A percentile compares a stretch with the other conserved stretches of the same genome.
Evolutionary conservation across 2,888 invertebrate species (phyloP).

Genomic region (Drosophila differens): DNA sequence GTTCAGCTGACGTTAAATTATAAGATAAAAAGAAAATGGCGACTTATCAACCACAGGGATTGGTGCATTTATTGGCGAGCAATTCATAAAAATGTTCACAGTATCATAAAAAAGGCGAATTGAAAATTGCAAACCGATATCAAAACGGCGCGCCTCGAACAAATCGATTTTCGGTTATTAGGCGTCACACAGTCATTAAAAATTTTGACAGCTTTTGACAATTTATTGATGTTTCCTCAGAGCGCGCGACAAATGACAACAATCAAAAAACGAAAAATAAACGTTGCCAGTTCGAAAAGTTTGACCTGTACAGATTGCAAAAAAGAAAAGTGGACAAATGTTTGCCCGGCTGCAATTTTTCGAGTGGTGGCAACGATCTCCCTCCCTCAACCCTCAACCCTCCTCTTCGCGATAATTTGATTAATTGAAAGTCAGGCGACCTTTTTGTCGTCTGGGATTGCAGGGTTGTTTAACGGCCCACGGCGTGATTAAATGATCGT

Average conservation of each 20-base stretch:
- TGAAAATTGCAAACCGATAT: slow-evolving; percentile 40
- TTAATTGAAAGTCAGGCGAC: slow-evolving; percentile 78
- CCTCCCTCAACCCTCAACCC: slow-evolving; percentile 18
- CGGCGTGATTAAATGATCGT: slow-evolving; percentile 70
- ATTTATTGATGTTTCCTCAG: slow-evolving; percentile 70
- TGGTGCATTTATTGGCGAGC: slow-evolving; percentile 28
- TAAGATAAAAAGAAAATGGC: slow-evolving; percentile 29
- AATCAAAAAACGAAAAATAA: slow-evolving; percentile 42
- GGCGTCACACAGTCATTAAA: slow-evolving; percentile 80
- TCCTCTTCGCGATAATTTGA: slow-evolving; percentile 72
- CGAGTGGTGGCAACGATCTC: slow-evolving; percentile 28
- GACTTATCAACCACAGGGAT: slow-evolving; percentile 24
- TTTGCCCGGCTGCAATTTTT: slow-evolving; percentile 64
- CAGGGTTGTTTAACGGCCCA: slow-evolving; percentile 33
- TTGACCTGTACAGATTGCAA: slow-evolving; percentile 78
- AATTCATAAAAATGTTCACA: slow-evolving; percentile 74
- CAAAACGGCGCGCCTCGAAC: slow-evolving; percentile 29
- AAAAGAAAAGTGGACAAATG: slow-evolving; percentile 74
- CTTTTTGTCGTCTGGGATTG: slow-evolving; percentile 55
- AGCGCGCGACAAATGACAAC: slow-evolving; percentile 73
- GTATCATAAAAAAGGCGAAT: slow-evolving; percentile 38
- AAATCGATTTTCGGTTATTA: slow-evolving; percentile 76
- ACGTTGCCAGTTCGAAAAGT: slow-evolving; percentile 24
- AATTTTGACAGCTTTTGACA: slow-evolving; percentile 77
- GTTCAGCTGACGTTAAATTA: slow-evolving; percentile 45